Percentiles rank a stretch among this genome's conserved stretches.
Conservation (phyloP, 2,888 invertebrate genomes). For the Himalopsyche kuldschensis region DNA sequence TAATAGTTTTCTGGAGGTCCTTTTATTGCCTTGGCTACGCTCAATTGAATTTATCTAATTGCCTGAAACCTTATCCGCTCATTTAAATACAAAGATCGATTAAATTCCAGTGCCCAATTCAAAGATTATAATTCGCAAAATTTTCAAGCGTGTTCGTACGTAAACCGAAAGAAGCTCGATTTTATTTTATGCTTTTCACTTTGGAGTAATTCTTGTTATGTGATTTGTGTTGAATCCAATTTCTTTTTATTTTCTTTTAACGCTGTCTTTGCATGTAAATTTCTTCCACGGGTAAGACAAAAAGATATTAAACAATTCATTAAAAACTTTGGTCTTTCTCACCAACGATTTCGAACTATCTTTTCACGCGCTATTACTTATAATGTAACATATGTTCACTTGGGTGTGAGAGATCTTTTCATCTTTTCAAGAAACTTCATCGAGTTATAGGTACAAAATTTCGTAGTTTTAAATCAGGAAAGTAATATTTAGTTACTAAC, state of each 20-base stretch:
- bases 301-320: neutral
- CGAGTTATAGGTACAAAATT: too few species aligned
- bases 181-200: neutral
- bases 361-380: too few species aligned
- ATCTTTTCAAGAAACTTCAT: too few species aligned
- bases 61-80: neutral
- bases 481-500: too few species aligned
- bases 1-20: neutral
- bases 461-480: too few species aligned
- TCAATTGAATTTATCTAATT: neutral
- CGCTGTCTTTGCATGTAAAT: neutral
- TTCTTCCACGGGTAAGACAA: neutral
- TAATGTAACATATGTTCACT: too few species aligned
- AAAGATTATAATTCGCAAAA: neutral
- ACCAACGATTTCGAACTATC: too few species aligned
- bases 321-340: too few species aligned
- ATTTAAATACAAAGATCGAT: neutral
- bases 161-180: neutral
- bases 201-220: neutral
- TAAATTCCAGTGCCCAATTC: neutral
- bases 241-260: neutral
- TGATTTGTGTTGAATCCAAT: neutral
- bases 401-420: too few species aligned
- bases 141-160: neutral
- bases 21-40: neutral